phyloP scores from a whole-genome alignment of 2,113 vertebrate genomes.

The Daubentonia madagascariensis region DNA sequence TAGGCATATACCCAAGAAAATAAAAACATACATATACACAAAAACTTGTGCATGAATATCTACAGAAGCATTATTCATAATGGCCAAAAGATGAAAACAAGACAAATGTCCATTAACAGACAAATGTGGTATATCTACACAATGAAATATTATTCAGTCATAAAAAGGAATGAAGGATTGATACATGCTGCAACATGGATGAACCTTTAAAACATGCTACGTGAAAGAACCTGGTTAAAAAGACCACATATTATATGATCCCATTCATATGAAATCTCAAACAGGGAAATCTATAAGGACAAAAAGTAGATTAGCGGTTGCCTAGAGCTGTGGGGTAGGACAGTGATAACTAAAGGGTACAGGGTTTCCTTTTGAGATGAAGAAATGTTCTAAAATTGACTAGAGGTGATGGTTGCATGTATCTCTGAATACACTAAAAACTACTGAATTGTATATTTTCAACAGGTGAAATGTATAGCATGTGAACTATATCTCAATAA shows the following conservation, averaged over 20 bases:
- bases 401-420: not conserved
- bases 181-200: not conserved
- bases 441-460: not conserved
- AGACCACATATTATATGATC: not conserved
- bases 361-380: not conserved
- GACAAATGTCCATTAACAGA: not conserved
- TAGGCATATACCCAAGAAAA: not conserved
- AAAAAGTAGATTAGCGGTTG: not conserved
- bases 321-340: not conserved
- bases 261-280: not conserved
- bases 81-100: not conserved
- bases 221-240: not conserved
- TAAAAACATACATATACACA: not conserved
- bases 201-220: not conserved
- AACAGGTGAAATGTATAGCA: not conserved
- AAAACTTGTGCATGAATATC: not conserved
- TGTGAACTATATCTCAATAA: not conserved
- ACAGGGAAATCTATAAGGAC: not conserved
- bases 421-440: not conserved
- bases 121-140: not conserved
- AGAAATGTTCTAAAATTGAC: not conserved
- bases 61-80: not conserved
- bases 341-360: not conserved
- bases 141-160: not conserved
- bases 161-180: not conserved